Base-by-base conservation (phyloP, 2,113 vertebrate species). In the Lampris megalopsis region DNA sequence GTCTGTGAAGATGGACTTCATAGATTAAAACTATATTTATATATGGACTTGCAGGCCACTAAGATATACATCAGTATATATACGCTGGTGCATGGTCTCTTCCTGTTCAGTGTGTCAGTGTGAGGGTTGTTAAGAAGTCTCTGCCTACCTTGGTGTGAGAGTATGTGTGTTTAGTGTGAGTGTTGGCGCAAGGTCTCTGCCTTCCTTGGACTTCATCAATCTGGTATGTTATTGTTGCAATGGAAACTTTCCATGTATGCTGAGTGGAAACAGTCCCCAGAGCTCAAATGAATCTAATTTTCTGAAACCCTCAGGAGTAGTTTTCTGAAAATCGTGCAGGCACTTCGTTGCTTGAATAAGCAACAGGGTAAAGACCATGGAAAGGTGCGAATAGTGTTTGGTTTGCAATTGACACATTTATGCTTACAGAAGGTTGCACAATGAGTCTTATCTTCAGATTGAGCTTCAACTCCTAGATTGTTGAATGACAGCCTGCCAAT, bases 171-270 rank as follows among this genome's bases (percentile, higher is more conserved):
- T 60, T 43, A 38, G 41, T 58, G 73, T 67, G 68, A 68, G 73
- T 40, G 2, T 47, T 82, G 79, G 56, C 47, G 9, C 43, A 53
- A 10, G 0, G 59, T 43, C 75, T 57, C 45, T 69, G 74, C 56
- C 64, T 72, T 79, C 54, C 68, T 74, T 48, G 67, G 63, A 80
- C 59, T 89, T 83, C 81, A 79, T 84, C 61, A 45, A 78, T 86
- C 71, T 76, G 59, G 71, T 76, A 82, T 71, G 84, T 80, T 81
- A 58, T 73, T 90, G 74, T 80, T 75, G 54, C 79, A 73, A 79
- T 82, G 80, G 72, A 88, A 83, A 81, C 66, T 68, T 87, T 87
- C 81, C 75, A 72, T 85, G 68, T 54, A 9, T 1, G 6, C 4
- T 66, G n/a, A 61, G 60, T 75, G 71, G 58, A 86, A 81, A 85